Conservation (phyloP, 1,140 invertebrate genomes). For the Macrobrachium rosenbergii region DNA sequence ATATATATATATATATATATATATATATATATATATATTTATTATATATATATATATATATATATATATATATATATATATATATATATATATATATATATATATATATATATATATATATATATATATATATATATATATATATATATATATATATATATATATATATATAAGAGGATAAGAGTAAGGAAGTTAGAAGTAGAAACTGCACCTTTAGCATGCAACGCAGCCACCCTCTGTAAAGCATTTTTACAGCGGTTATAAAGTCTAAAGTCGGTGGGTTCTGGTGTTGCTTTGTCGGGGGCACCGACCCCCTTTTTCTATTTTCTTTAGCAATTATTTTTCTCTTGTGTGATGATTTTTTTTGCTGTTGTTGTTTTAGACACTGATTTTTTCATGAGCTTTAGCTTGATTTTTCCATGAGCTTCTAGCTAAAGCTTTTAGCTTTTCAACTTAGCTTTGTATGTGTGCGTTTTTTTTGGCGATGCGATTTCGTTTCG, state of each 20-base stretch:
- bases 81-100: conserved; percentile 10
- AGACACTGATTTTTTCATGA: no score
- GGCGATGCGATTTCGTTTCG: no score
- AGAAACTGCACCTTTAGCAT: conserved; percentile 29
- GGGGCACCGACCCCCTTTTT: conserved; percentile 4
- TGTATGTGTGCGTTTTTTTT: no score
- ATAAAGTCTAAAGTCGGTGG: conserved; percentile 51
- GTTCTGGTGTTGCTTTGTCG: conserved; percentile 10
- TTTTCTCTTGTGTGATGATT: neutral
- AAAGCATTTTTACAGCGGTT: conserved; percentile 59
- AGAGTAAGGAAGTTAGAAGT: neutral
- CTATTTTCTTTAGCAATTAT: neutral
- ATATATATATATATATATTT: neutral
- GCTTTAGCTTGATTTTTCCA: no score
- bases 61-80: conserved; percentile 27
- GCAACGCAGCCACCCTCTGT: conserved; percentile 40
- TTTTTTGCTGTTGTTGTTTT: neutral
- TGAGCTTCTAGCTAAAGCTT: no score
- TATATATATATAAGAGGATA: conserved; percentile 8
- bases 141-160: conserved; percentile 39
- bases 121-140: conserved; percentile 33
- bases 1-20: conserved; percentile 27
- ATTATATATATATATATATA: neutral
- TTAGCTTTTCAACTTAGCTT: no score
- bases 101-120: conserved; percentile 13